A percentile compares a stretch with the other conserved stretches of the same genome.
Conservation (phyloP, 2,888 invertebrate species). For the Spodoptera littoralis region DNA sequence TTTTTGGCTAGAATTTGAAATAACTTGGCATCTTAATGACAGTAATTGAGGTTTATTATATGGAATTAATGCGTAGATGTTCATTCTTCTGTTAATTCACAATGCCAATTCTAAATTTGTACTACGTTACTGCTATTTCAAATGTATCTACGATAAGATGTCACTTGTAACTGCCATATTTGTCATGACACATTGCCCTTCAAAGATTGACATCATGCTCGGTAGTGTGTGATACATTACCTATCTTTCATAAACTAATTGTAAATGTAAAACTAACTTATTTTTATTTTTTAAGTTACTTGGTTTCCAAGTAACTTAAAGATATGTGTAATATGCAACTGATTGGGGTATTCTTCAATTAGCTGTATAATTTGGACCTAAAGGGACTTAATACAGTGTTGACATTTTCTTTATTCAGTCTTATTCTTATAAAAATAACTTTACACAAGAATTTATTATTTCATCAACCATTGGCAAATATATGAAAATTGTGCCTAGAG, state of each 20-base stretch:
- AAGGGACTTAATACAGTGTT: too few species aligned
- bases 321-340: too few species aligned
- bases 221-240: slow-evolving; percentile 21
- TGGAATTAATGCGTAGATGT: slow-evolving; percentile 12
- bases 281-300: too few species aligned
- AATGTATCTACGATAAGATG: slow-evolving; percentile 12
- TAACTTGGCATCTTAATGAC: slow-evolving; percentile 44
- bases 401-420: background rate
- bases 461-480: slow-evolving; percentile 12
- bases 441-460: slow-evolving; percentile 2
- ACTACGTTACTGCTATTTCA: slow-evolving; percentile 10
- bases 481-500: slow-evolving; percentile 11
- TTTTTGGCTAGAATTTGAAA: slow-evolving; percentile 27
- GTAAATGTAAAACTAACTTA: too few species aligned
- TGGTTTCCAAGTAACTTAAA: too few species aligned
- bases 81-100: slow-evolving; percentile 14
- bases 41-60: slow-evolving; percentile 21
- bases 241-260: background rate
- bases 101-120: slow-evolving; percentile 38
- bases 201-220: slow-evolving; percentile 49
- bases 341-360: too few species aligned
- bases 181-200: slow-evolving; percentile 54
- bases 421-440: background rate
- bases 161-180: slow-evolving; percentile 30
- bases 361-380: too few species aligned